phyloP scores from a whole-genome alignment of 1,140 invertebrate species.

The Wasmannia auropunctata region DNA sequence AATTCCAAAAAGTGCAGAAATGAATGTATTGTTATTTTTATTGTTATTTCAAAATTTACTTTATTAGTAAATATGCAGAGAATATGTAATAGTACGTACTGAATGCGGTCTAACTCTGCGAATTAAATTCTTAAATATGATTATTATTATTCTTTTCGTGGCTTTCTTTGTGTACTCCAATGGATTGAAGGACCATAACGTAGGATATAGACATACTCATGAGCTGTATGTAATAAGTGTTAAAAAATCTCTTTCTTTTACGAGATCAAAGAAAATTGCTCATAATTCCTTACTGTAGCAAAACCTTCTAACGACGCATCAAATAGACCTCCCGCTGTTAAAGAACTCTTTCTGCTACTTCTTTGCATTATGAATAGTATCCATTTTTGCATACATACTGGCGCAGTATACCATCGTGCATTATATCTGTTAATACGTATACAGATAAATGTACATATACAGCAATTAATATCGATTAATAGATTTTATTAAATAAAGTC shows the following conservation, averaged over 20 bases:
- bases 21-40: neutral
- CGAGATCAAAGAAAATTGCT: neutral
- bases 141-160: neutral
- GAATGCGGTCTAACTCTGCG: neutral
- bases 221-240: constrained; percentile 31
- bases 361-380: constrained; percentile 26
- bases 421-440: constrained; percentile 17
- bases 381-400: constrained; percentile 25
- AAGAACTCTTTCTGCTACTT: neutral
- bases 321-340: constrained; percentile 24
- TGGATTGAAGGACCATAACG: constrained; percentile 12
- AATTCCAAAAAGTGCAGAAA: neutral
- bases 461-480: neutral
- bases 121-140: neutral
- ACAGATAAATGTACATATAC: neutral
- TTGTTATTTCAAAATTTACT: constrained; percentile 2
- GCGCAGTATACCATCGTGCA: neutral
- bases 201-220: constrained; percentile 15
- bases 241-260: neutral
- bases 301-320: constrained; percentile 44
- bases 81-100: neutral
- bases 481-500: neutral
- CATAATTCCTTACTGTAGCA: neutral
- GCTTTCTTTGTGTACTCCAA: neutral
- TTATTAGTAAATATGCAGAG: neutral